Conservation (phyloP, 2,797 vertebrate species). For the Typhlichthys subterraneus region DNA sequence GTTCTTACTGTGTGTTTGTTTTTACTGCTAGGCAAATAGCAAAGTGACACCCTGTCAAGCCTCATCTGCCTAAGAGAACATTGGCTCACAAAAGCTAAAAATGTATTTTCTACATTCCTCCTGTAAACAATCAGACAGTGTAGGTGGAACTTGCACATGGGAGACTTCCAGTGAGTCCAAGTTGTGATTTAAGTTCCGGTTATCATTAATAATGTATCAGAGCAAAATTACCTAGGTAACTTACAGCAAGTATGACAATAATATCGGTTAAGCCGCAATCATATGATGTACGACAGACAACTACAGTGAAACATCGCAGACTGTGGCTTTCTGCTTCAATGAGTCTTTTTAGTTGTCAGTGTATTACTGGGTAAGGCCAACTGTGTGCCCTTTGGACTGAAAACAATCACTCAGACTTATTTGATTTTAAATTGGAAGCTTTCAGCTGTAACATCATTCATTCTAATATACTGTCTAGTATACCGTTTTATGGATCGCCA, state of each 20-base stretch:
- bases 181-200: constrained; percentile 20
- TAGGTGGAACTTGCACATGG: constrained; percentile 2
- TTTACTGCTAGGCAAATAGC: constrained; percentile 12
- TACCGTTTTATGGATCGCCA: not conserved
- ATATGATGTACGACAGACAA: not conserved
- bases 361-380: constrained; percentile 23
- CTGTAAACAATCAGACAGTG: not conserved
- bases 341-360: constrained; percentile 39
- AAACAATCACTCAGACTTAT: constrained; percentile 10
- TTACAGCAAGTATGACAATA: constrained; percentile 43
- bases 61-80: constrained; percentile 17
- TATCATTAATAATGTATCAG: constrained; percentile 47
- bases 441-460: not conserved
- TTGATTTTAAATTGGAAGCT: constrained; percentile 15
- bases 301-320: not conserved
- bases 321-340: not conserved
- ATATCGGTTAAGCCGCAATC: constrained; percentile 3
- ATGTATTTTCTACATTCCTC: not conserved
- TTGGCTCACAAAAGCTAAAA: not conserved
- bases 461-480: not conserved
- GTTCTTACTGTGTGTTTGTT: constrained; percentile 8
- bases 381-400: constrained; percentile 15
- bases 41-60: constrained; percentile 30
- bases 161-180: constrained; percentile 13
- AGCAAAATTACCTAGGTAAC: constrained; percentile 39